Base-by-base conservation (phyloP, 2,888 invertebrate species). In the Mythimna ferrago region DNA sequence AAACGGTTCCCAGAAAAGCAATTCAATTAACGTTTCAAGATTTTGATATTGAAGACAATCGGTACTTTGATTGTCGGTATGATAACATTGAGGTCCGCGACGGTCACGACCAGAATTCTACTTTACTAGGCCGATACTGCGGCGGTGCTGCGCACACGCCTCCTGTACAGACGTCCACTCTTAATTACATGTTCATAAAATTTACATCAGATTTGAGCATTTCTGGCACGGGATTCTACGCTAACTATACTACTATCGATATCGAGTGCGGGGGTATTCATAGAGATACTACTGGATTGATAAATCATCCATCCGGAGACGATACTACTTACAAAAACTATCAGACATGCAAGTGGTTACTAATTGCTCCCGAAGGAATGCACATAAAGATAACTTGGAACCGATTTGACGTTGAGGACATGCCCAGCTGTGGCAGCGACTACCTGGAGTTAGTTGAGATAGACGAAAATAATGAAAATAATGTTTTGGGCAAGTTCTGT, bases 221-320 rank as follows among this genome's bases (percentile, higher is more conserved):
- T 21, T 90, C 94, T 7, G 97, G 97, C 3, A 95, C 96, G 62
- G 99, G 99, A 5, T 99, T 99, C 90, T 96, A 97, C 76, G 98
- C 98, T 1, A 97, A 98, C 77, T 99, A 98, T 88, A 97, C 97
- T 0, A 96, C 98, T 0, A 90, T 97, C 48, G 96, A 97, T 74
- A 96, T 96, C 91, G 97, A 95, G 73, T 99, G 98, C 92, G 98
- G 98, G 2, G 98, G 98, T 4, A 97, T 98, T 66, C 92, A 97
- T 60, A 97, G 96, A 81, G 95, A 95, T 4, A 88, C 94, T 1
- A 94, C 96, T 0, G 98, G 98, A 1, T 92, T 96, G 0, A 97
- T 99, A 72, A 96, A 96, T 41, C 96, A 98, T 69, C 98, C 98
- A 0, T 87, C 90, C 6, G 87, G 71, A 53, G 88, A 85, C 26